These are phyloP conservation scores for Pedetes capensis DNA, from an alignment of 2,113 vertebrate genomes.

Conservation along the genomic window DNA sequence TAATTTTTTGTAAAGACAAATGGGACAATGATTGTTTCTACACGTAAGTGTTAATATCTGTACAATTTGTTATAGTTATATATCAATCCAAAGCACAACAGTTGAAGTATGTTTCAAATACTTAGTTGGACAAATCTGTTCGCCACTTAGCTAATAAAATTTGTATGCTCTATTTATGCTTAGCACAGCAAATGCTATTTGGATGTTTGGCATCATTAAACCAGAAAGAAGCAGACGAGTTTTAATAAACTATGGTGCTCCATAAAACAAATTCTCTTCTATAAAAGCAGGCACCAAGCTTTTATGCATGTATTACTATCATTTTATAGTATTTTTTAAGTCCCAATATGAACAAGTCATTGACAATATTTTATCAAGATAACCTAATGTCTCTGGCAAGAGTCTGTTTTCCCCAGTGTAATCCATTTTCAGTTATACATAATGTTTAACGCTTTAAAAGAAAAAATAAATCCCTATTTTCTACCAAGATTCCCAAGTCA, in stretches of 20 bases:
- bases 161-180: conserved; percentile 78
- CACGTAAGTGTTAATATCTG: conserved; percentile 58
- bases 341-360: conserved; percentile 65
- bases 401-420: conserved; percentile 53
- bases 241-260: conserved; percentile 80
- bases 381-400: conserved; percentile 53
- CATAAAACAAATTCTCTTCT: conserved; percentile 77
- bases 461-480: not conserved
- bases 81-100: conserved; percentile 71
- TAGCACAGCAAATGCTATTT: conserved; percentile 81
- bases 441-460: conserved; percentile 9
- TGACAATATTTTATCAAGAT: conserved; percentile 69
- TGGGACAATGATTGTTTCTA: conserved; percentile 62
- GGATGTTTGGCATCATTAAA: conserved; percentile 80
- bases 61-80: conserved; percentile 73
- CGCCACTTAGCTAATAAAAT: conserved; percentile 73
- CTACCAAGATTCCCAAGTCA: conserved; percentile 41
- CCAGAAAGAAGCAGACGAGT: conserved; percentile 71
- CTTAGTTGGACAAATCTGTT: conserved; percentile 82
- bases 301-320: conserved; percentile 73
- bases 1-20: conserved; percentile 71
- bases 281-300: conserved; percentile 76
- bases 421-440: conserved; percentile 27
- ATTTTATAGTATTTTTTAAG: conserved; percentile 69
- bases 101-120: conserved; percentile 76